Percentiles rank a stretch among this genome's conserved stretches.
Evolutionary conservation across 2,113 vertebrate species (phyloP).

Genomic region (Panurus biarmicus): DNA sequence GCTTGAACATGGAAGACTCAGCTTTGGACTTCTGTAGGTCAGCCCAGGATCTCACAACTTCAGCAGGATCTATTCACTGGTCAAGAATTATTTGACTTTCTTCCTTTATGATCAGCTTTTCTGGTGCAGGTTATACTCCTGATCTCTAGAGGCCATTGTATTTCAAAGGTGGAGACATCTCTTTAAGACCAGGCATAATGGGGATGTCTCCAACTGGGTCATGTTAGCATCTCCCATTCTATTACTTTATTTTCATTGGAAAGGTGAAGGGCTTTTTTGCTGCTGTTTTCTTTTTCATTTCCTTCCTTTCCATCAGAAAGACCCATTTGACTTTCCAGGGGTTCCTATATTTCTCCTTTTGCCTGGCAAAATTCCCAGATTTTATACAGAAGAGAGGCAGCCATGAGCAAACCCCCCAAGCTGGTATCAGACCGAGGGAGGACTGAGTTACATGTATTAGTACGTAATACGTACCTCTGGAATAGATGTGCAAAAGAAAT

Average conservation of each 20-base stretch:
- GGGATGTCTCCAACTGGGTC: background rate
- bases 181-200: background rate
- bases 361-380: background rate
- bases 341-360: background rate
- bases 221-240: background rate
- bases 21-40: background rate
- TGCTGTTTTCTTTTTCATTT: background rate
- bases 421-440: background rate
- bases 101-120: background rate
- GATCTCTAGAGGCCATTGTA: background rate
- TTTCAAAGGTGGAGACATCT: background rate
- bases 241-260: background rate
- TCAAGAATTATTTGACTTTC: background rate
- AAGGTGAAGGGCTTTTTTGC: background rate
- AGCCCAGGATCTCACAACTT: background rate
- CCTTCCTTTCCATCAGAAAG: fast-evolving
- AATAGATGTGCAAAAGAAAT: background rate
- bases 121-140: background rate
- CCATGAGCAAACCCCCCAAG: background rate
- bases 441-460: background rate
- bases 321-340: background rate
- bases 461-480: background rate
- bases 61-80: background rate
- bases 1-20: background rate
- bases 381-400: background rate